Evolutionary conservation across 1,140 invertebrate species (phyloP).

Genomic region (Atopsyche davidsoni): DNA sequence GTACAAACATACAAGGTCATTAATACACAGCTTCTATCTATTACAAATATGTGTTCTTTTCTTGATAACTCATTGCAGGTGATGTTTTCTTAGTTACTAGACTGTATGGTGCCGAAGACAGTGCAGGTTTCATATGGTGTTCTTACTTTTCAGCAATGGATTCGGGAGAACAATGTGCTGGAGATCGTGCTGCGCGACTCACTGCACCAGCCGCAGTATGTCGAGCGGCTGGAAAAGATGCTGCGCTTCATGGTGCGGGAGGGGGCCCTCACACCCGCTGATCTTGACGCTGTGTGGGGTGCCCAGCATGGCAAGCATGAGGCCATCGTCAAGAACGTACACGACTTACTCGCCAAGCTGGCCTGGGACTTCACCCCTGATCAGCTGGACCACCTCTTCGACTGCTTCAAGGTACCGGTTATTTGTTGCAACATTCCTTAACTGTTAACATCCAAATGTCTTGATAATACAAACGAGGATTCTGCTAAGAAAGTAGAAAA

Average conservation of each 20-base stretch:
- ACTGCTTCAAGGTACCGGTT: conserved; percentile 91
- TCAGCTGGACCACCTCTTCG: conserved; percentile 95
- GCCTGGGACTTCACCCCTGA: conserved; percentile 98
- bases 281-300: conserved; percentile 93
- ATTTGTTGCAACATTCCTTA: too few relatives aligned
- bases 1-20: too few relatives aligned
- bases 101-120: too few relatives aligned
- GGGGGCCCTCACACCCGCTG: conserved; percentile 80
- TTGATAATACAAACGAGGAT: too few relatives aligned
- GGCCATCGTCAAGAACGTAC: conserved; percentile 94
- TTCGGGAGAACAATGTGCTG: conserved; percentile 91
- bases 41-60: too few relatives aligned
- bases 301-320: conserved; percentile 94
- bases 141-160: conserved; percentile 74
- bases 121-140: too few relatives aligned
- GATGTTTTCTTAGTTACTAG: too few relatives aligned
- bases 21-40: too few relatives aligned
- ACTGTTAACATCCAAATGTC: too few relatives aligned
- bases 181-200: conserved; percentile 94
- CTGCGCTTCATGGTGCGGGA: conserved; percentile 95
- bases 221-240: conserved; percentile 97
- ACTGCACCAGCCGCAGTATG: conserved; percentile 95
- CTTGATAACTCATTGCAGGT: too few relatives aligned
- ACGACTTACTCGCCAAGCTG: conserved; percentile 91
- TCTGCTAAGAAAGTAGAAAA: too few relatives aligned